Conservation (phyloP, 2,888 invertebrate genomes). For the Hirtodrosophila trivittata region DNA sequence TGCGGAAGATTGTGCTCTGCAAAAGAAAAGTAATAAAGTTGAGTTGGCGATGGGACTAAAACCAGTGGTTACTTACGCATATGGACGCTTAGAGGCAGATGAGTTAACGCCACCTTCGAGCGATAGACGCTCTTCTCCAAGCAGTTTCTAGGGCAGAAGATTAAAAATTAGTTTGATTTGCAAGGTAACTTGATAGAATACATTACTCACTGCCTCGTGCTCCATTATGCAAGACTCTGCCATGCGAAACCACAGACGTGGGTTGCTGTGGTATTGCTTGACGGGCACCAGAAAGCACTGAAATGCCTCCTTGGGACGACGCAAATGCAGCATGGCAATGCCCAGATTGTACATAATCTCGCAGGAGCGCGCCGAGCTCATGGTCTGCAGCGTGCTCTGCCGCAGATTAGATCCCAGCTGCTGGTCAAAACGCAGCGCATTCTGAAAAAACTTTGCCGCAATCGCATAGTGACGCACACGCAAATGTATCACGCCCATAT, state of each 20-base stretch:
- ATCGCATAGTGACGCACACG: slow-evolving; percentile 84
- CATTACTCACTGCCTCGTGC: slow-evolving; percentile 85
- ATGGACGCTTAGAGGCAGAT: slow-evolving; percentile 35
- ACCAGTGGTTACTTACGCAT: slow-evolving; percentile 63
- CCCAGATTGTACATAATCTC: slow-evolving; percentile 84
- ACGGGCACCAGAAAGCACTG: slow-evolving; percentile 95
- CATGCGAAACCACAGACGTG: slow-evolving; percentile 94
- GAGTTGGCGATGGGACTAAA: accelerated
- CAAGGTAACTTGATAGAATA: too few relatives aligned
- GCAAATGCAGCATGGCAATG: slow-evolving; percentile 91
- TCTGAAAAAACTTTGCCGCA: slow-evolving; percentile 83
- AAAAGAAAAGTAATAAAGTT: neutral
- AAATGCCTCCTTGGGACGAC: slow-evolving; percentile 93
- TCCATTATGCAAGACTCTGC: slow-evolving; percentile 95
- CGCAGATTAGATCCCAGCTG: slow-evolving; percentile 74
- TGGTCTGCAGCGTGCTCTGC: slow-evolving; percentile 75
- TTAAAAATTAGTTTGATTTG: neutral
- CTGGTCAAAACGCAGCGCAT: slow-evolving; percentile 83
- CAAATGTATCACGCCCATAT: slow-evolving; percentile 84
- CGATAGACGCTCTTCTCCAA: slow-evolving; percentile 52
- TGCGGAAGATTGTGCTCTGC: slow-evolving; percentile 88
- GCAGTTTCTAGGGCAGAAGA: slow-evolving; percentile 41
- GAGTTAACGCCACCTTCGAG: slow-evolving; percentile 31
- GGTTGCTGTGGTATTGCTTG: slow-evolving; percentile 93
- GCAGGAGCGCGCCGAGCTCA: slow-evolving; percentile 81